phyloP scores from a whole-genome alignment of 2,113 vertebrate genomes.

The Marmota flaviventris region DNA sequence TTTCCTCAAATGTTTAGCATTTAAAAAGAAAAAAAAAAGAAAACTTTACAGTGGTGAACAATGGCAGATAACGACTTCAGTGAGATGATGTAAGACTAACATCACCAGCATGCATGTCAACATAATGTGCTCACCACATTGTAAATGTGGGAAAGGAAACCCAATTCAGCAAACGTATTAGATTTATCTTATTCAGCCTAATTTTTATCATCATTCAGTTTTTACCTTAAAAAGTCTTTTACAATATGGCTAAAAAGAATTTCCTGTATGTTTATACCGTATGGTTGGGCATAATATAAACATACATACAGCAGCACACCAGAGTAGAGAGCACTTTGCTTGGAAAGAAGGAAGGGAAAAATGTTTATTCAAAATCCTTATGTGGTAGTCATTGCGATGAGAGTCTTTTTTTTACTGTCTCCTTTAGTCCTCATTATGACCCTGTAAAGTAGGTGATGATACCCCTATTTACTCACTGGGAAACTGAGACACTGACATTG shows the following conservation, averaged over 20 bases:
- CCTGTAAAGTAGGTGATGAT: background rate
- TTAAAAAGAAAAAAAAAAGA: background rate
- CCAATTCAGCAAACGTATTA: background rate
- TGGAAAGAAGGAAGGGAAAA: conserved; percentile 18
- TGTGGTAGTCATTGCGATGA: background rate
- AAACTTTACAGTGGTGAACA: background rate
- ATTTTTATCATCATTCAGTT: conserved; percentile 56
- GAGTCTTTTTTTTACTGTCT: background rate
- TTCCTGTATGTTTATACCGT: background rate
- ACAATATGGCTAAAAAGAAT: background rate
- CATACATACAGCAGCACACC: background rate
- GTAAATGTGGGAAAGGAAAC: conserved; percentile 28
- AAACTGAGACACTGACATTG: background rate
- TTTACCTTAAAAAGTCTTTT: conserved; percentile 30
- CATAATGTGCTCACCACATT: background rate
- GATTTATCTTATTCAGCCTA: background rate
- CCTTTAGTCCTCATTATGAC: conserved; percentile 30
- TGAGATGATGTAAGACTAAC: background rate
- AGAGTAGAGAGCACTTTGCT: background rate
- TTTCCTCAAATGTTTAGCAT: conserved; percentile 55
- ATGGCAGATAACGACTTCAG: background rate
- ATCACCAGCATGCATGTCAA: background rate
- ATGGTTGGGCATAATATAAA: background rate
- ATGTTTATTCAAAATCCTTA: background rate
- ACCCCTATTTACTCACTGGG: background rate